phyloP scores from a whole-genome alignment of 1,140 invertebrate genomes.

The Harpegnathos saltator region DNA sequence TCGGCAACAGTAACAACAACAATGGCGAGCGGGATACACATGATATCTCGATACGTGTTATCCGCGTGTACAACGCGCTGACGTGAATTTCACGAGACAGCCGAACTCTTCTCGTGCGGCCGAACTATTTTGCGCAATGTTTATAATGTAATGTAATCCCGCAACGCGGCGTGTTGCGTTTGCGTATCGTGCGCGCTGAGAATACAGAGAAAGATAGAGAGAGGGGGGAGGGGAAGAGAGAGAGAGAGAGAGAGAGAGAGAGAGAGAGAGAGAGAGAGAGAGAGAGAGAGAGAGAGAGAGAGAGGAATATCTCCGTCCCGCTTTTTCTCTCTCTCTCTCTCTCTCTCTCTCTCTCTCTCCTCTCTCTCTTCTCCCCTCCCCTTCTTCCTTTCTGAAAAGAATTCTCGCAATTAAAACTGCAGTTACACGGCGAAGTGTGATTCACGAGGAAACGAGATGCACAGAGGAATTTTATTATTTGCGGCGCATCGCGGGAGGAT shows the following conservation, averaged over 20 bases:
- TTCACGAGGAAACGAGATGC: constrained; percentile 8
- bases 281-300: no score
- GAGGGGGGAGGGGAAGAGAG: no score
- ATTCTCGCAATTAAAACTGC: constrained; percentile 52
- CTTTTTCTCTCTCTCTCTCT: no score
- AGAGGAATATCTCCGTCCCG: constrained; percentile 2
- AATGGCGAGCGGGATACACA: constrained; percentile 14
- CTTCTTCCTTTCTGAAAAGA: constrained; percentile 5
- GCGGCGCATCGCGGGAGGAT: neutral
- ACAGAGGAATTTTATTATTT: constrained; percentile 41
- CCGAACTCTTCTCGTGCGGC: no score
- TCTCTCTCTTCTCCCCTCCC: no score
- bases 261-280: no score
- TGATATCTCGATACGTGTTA: constrained; percentile 38
- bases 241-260: no score
- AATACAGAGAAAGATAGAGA: no score
- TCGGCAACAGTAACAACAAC: neutral
- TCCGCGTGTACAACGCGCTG: constrained; percentile 30
- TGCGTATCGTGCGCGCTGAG: neutral
- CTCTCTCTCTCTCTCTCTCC: no score
- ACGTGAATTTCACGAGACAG: constrained; percentile 30
- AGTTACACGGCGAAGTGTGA: constrained; percentile 8
- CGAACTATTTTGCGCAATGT: constrained; percentile 35
- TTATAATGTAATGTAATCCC: constrained; percentile 53
- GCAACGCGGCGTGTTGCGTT: constrained; percentile 14